Base-by-base conservation (phyloP, 1,140 invertebrate genomes). In the Eulimnadia texana region DNA sequence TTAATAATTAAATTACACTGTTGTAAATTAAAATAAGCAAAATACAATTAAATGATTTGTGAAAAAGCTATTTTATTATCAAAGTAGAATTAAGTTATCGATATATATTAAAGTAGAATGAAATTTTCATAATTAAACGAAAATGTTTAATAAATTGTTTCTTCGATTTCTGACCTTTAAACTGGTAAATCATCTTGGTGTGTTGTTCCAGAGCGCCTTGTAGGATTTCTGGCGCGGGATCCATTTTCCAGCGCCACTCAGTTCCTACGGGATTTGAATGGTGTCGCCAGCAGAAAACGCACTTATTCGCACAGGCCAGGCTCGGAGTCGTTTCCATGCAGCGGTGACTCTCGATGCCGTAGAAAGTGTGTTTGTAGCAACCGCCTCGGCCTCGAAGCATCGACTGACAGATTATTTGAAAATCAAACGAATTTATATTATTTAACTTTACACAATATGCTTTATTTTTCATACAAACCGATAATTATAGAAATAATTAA, bases 191-290 rank as follows among this genome's bases (percentile, higher is more conserved):
- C 74, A 83, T 78, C 52, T 74, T 74, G 42, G 72, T 71, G 69
- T 83, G 81, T 66, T 78, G 78, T 54, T 76, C 67, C 13, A 82
- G 57, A 16, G 79, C 79, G 29, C 74, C 76, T 27, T 78, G 66
- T n/a, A 82, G 66, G 51, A 83, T 77, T 13, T 70, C 66, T 51
- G 82, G 71, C 2, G 82, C 72, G 42, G 75, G 68, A 69, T 83
- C 81, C 76, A 80, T 81, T 68, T 80, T 74, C 82, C 82, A 83
- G 61, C 76, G 74, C 82, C 82, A 83, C 68, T 82, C 80, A 49
- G 82, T 83, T n/a, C 82, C 82, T 2, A 83, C 81, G 22, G 82
- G 81, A 71, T 83, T 83, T n/a, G 79, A 78, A 67, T 83, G 81
- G 70, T 83, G 81, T 61, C 80, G 72, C 82, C 82, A 83, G 68